These are phyloP conservation scores for Xylota sylvarum DNA, from an alignment of 2,888 invertebrate genomes.

Conservation along the genomic window DNA sequence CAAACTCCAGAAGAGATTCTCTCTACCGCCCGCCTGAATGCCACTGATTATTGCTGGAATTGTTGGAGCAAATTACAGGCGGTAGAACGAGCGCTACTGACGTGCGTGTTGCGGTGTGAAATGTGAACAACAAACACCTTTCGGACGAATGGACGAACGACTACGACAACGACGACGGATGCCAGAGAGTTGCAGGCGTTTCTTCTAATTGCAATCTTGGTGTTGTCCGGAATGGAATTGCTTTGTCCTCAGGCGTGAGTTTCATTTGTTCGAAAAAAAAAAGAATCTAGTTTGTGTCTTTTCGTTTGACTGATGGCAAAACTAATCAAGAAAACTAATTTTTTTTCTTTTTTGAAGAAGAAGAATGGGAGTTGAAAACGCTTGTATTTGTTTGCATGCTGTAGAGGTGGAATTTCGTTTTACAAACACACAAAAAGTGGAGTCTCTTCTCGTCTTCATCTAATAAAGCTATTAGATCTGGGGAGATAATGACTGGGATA, in stretches of 20 bases:
- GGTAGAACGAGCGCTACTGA: constrained; percentile 41
- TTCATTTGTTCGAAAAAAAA: constrained; percentile 54
- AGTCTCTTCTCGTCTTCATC: not conserved
- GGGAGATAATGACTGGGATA: constrained; percentile 41
- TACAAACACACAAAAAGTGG: constrained; percentile 24
- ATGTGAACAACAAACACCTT: constrained; percentile 60
- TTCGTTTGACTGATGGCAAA: constrained; percentile 68
- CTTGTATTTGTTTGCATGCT: constrained; percentile 26
- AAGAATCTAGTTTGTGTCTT: constrained; percentile 55
- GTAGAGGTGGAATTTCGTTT: constrained; percentile 40
- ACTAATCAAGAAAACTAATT: constrained; percentile 70
- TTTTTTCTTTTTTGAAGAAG: not conserved
- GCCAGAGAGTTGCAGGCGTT: constrained; percentile 68
- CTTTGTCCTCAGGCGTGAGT: constrained; percentile 66
- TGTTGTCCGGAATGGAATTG: constrained; percentile 72
- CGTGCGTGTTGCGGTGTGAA: constrained; percentile 68
- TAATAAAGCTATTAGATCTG: constrained; percentile 64
- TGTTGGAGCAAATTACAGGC: constrained; percentile 65
- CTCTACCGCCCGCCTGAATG: constrained; percentile 26
- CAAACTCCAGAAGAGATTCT: constrained; percentile 18
- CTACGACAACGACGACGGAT: constrained; percentile 39
- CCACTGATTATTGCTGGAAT: constrained; percentile 36
- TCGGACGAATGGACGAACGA: constrained; percentile 37
- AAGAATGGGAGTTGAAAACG: not conserved
- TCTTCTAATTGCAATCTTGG: constrained; percentile 71